These are phyloP conservation scores for Holcopasites calliopsidis DNA, from an alignment of 1,140 invertebrate genomes.

Conservation along the genomic window DNA sequence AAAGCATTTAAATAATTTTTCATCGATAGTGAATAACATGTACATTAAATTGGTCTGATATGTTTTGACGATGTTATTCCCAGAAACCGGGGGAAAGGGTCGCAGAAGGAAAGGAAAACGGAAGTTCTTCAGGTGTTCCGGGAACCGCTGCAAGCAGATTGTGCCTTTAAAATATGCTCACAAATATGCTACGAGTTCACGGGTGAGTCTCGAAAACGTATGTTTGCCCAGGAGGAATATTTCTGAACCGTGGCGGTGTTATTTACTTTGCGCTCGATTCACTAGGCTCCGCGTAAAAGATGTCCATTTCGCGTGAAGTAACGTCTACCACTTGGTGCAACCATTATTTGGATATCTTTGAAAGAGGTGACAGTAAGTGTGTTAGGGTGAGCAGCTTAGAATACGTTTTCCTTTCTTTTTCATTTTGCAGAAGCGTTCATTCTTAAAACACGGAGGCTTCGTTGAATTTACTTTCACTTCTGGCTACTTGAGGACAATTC, in stretches of 20 bases:
- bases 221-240: neutral
- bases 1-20: neutral
- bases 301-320: neutral
- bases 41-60: neutral
- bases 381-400: neutral
- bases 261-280: neutral
- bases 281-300: neutral
- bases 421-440: neutral
- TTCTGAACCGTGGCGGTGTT: no score
- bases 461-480: neutral
- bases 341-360: neutral
- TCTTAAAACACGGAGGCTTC: no score
- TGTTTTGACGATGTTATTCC: constrained; percentile 27
- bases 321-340: neutral
- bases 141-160: neutral
- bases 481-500: neutral
- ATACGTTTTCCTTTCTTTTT: neutral
- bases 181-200: neutral
- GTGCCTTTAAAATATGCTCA: constrained; percentile 8
- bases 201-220: neutral
- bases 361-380: neutral
- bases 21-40: neutral
- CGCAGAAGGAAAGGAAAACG: constrained; percentile 17
- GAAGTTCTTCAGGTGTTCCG: constrained; percentile 25
- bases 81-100: constrained; percentile 1